phyloP scores from a whole-genome alignment of 2,113 vertebrate genomes.

The Azemiops feae region DNA sequence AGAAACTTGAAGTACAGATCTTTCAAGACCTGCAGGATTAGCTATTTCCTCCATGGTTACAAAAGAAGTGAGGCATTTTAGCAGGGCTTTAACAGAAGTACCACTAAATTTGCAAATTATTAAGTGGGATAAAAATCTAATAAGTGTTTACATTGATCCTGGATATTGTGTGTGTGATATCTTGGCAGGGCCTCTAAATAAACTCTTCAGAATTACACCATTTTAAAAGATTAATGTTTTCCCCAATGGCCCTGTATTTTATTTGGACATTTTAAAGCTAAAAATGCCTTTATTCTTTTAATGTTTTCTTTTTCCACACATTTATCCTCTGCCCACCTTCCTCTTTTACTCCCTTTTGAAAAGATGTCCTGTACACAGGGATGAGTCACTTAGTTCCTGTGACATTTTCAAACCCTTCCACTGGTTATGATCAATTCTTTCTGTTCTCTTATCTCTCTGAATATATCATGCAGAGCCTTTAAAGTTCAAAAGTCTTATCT shows the following conservation, averaged over 20 bases:
- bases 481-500: slow-evolving; percentile 19
- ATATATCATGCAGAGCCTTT: background rate
- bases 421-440: background rate
- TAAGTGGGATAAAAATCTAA: background rate
- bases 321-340: slow-evolving; percentile 3
- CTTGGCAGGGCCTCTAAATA: background rate
- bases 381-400: background rate
- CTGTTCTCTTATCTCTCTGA: background rate
- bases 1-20: background rate
- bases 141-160: background rate
- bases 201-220: background rate
- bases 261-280: background rate
- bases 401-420: background rate
- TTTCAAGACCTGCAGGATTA: background rate
- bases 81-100: background rate
- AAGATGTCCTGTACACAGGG: background rate
- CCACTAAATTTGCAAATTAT: background rate
- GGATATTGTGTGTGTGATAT: background rate
- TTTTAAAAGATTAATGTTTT: background rate
- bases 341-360: background rate
- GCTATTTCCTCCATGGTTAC: background rate
- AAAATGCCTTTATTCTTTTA: background rate
- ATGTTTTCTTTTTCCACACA: background rate
- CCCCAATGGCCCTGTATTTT: background rate
- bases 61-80: background rate